These are phyloP conservation scores for Peucedramus taeniatus DNA, from an alignment of 2,113 vertebrate species.

Conservation along the genomic window DNA sequence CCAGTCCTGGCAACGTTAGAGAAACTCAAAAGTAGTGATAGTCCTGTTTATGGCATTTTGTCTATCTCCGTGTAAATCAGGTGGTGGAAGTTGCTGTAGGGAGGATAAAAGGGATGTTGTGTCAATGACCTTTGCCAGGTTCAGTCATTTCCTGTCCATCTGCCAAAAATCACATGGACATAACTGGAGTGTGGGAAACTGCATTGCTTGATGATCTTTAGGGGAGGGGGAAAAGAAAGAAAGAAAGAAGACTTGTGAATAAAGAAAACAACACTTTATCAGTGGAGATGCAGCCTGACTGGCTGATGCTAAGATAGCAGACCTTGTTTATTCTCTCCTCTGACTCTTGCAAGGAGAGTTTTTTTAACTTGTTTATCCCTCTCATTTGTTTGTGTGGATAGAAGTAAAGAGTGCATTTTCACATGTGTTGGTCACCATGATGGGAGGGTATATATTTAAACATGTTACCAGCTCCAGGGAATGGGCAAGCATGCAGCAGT, in stretches of 20 bases:
- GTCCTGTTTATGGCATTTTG: constrained; percentile 57
- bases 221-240: constrained; percentile 43
- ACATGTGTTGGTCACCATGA: accelerated
- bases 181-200: constrained; percentile 81
- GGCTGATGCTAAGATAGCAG: background rate
- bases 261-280: constrained; percentile 33
- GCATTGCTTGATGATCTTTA: constrained; percentile 63
- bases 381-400: background rate
- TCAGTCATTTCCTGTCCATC: constrained; percentile 84
- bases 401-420: background rate
- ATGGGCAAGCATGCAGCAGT: background rate
- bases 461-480: background rate
- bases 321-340: background rate
- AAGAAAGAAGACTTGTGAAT: constrained; percentile 55
- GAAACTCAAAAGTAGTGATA: constrained; percentile 27
- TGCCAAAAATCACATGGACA: constrained; percentile 86
- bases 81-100: constrained; percentile 6
- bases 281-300: background rate
- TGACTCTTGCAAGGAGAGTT: background rate
- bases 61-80: constrained; percentile 61
- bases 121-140: constrained; percentile 70
- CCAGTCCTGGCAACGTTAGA: constrained; percentile 28
- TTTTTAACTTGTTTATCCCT: background rate
- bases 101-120: constrained; percentile 62
- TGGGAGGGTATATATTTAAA: background rate